phyloP scores from a whole-genome alignment of 2,888 invertebrate species.

The Anorthoa munda region DNA sequence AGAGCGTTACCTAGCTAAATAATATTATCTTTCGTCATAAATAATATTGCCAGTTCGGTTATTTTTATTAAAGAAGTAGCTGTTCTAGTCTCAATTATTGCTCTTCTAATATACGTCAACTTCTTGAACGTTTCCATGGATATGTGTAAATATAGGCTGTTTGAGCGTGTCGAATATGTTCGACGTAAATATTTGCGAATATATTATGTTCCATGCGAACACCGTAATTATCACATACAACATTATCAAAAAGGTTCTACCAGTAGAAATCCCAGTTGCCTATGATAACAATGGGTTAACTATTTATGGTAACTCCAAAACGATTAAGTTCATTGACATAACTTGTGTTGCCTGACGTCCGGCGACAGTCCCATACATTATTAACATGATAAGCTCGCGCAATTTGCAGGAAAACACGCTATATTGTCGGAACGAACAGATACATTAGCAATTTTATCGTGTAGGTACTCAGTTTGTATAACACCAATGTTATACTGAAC shows the following conservation, averaged over 20 bases:
- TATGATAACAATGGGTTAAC: neutral
- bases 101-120: constrained; percentile 2
- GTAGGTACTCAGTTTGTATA: constrained; percentile 7
- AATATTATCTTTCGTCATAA: constrained; percentile 1
- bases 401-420: constrained; percentile 44
- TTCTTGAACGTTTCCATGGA: constrained; percentile 13
- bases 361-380: constrained; percentile 46
- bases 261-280: constrained; percentile 10
- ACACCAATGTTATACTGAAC: constrained; percentile 20
- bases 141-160: constrained; percentile 32
- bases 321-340: constrained; percentile 68
- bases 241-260: constrained; percentile 12
- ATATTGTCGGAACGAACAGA: constrained; percentile 22
- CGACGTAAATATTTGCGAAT: constrained; percentile 20
- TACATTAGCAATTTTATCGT: constrained; percentile 27
- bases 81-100: neutral
- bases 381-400: constrained; percentile 46
- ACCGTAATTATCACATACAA: neutral
- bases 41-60: neutral
- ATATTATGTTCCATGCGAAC: constrained; percentile 3
- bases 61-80: neutral
- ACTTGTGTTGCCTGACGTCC: constrained; percentile 58
- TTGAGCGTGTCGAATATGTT: neutral
- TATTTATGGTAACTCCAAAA: constrained; percentile 24
- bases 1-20: neutral